A percentile compares a stretch with the other conserved stretches of the same genome.
phyloP scores from a whole-genome alignment of 2,113 vertebrate genomes.

The Parotia lawesii region DNA sequence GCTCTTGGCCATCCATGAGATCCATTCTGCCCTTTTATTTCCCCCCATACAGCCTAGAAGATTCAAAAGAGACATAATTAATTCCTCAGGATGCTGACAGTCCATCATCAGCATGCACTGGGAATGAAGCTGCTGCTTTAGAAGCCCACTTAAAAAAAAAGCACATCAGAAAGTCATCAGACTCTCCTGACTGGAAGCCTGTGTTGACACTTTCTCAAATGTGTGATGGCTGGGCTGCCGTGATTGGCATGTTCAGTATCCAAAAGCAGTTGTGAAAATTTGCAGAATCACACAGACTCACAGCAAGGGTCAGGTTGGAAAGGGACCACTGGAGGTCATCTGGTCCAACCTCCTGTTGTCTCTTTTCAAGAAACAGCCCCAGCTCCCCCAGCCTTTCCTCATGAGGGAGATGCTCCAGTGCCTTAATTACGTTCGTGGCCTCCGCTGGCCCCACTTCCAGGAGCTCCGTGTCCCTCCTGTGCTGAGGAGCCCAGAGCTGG shows the following conservation, averaged over 20 bases:
- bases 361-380: background rate
- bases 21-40: background rate
- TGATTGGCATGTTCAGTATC: background rate
- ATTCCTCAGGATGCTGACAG: background rate
- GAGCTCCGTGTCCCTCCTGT: background rate
- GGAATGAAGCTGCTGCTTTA: background rate
- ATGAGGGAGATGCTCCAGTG: background rate
- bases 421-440: background rate
- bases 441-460: background rate
- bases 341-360: background rate
- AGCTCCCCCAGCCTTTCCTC: background rate
- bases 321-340: background rate
- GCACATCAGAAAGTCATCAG: background rate
- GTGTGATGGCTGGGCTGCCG: background rate
- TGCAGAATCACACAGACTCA: background rate
- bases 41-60: background rate
- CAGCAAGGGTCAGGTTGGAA: background rate
- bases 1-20: background rate
- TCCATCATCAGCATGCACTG: background rate
- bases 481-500: background rate
- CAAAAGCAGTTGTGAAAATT: background rate
- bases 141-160: background rate
- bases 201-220: background rate
- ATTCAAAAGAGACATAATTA: background rate
- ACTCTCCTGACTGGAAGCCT: background rate